These are phyloP conservation scores for Protomyctophum bolini DNA, from an alignment of 2,113 vertebrate genomes.

Conservation along the genomic window DNA sequence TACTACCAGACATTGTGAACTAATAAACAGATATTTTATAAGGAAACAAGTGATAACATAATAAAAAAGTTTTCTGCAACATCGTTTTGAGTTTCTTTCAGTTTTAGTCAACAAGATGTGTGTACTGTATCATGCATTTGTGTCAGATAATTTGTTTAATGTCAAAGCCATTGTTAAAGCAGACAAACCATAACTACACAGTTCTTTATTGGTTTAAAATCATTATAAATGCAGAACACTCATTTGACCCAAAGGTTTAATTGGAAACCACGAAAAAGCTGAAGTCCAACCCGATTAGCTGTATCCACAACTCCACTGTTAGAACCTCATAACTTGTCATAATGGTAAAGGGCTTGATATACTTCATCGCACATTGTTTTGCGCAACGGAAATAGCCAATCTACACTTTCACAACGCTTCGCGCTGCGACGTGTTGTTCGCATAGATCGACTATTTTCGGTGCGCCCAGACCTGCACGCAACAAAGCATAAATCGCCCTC, in stretches of 20 bases:
- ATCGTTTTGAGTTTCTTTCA: background rate
- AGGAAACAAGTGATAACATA: conserved; percentile 47
- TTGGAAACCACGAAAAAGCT: conserved; percentile 66
- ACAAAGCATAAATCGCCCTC: too few species aligned
- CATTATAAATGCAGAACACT: conserved; percentile 74
- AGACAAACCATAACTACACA: conserved; percentile 69
- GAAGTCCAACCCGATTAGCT: conserved; percentile 62
- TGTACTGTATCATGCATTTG: background rate
- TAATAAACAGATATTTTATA: conserved; percentile 67
- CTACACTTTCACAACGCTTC: too few species aligned
- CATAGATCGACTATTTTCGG: too few species aligned
- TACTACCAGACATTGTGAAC: conserved; percentile 51
- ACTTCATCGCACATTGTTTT: too few species aligned
- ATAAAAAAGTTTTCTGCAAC: too few species aligned
- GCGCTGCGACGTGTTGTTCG: too few species aligned
- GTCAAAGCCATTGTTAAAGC: conserved; percentile 37
- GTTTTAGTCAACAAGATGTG: background rate
- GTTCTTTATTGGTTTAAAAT: conserved; percentile 70
- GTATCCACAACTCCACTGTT: conserved; percentile 52
- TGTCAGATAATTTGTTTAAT: background rate
- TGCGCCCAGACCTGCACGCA: too few species aligned
- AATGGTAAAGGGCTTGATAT: too few species aligned
- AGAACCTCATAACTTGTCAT: background rate
- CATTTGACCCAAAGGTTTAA: conserved; percentile 72
- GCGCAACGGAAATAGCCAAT: too few species aligned